Percentiles rank a stretch among this genome's conserved stretches.
Evolutionary conservation across 92 coral and sea anemone genomes (phyloP).

Genomic region (Pocillopora grandis): DNA sequence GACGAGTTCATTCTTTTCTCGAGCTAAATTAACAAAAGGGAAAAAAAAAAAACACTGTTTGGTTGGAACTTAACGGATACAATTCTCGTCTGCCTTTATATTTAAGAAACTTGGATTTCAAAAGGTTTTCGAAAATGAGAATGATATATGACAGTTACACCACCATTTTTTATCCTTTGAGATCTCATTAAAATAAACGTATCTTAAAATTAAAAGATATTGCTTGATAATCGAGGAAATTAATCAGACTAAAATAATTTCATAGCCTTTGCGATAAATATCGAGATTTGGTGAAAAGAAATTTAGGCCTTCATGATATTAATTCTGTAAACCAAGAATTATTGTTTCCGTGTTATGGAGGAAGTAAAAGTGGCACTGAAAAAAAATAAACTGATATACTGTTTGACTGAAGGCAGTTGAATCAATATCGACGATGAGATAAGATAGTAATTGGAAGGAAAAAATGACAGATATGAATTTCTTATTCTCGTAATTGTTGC

Average conservation of each 20-base stretch:
- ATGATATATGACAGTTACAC: background rate
- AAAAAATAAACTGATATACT: background rate
- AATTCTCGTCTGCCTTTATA: too few species aligned
- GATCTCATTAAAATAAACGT: background rate
- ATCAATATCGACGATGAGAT: too few species aligned
- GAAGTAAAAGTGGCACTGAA: background rate
- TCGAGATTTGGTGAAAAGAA: background rate
- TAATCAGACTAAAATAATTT: conserved; percentile 1
- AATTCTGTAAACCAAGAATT: background rate
- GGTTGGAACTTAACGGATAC: background rate
- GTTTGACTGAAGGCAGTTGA: background rate
- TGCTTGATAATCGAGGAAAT: conserved; percentile 9
- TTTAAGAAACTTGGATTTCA: too few species aligned
- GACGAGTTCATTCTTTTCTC: background rate
- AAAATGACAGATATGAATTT: background rate
- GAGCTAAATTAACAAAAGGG: background rate
- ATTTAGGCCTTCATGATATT: background rate
- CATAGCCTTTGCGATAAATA: background rate
- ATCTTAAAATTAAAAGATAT: conserved; percentile 17
- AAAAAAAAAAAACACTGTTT: background rate
- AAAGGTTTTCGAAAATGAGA: background rate
- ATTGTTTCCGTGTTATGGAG: conserved; percentile 15
- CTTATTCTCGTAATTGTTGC: background rate
- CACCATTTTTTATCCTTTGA: background rate
- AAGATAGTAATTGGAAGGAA: background rate